Percentiles rank a stretch among this genome's conserved stretches.
phyloP scores from a whole-genome alignment of 2,113 vertebrate species.

The Dendropsophus ebraccatus region DNA sequence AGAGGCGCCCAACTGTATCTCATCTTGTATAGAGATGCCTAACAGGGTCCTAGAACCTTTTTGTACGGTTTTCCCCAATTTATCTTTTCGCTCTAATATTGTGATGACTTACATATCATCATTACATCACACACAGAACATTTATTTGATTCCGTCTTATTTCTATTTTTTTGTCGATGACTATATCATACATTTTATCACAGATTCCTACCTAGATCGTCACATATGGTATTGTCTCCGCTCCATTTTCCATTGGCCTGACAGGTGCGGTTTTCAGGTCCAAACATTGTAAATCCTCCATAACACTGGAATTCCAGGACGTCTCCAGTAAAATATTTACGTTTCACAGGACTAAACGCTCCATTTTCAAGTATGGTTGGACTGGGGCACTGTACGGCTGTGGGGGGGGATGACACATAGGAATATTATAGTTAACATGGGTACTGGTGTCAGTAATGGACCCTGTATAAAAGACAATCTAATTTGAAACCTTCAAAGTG shows the following conservation, averaged over 20 bases:
- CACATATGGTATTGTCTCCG: conserved; percentile 46
- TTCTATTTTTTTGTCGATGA: too few relatives aligned
- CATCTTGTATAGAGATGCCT: too few relatives aligned
- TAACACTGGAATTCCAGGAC: conserved; percentile 52
- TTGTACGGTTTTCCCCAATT: too few relatives aligned
- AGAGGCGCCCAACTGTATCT: too few relatives aligned
- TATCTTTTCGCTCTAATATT: too few relatives aligned
- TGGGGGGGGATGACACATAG: not conserved
- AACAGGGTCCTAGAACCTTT: too few relatives aligned
- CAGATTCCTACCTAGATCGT: conserved; percentile 38
- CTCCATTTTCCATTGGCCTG: conserved; percentile 61
- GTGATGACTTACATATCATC: too few relatives aligned
- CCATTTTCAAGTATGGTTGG: conserved; percentile 54
- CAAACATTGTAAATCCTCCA: conserved; percentile 26
- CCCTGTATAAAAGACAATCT: too few relatives aligned
- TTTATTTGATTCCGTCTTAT: too few relatives aligned
- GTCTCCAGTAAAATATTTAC: conserved; percentile 36
- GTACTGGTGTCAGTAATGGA: not conserved
- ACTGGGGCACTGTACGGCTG: conserved; percentile 32
- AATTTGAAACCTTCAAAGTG: too few relatives aligned
- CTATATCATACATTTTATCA: not conserved
- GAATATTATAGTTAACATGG: not conserved
- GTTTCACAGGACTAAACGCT: conserved; percentile 15
- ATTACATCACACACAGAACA: too few relatives aligned
- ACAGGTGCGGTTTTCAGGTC: conserved; percentile 54